phyloP scores from a whole-genome alignment of 2,113 vertebrate species.

The Leptocoma aspasia region DNA sequence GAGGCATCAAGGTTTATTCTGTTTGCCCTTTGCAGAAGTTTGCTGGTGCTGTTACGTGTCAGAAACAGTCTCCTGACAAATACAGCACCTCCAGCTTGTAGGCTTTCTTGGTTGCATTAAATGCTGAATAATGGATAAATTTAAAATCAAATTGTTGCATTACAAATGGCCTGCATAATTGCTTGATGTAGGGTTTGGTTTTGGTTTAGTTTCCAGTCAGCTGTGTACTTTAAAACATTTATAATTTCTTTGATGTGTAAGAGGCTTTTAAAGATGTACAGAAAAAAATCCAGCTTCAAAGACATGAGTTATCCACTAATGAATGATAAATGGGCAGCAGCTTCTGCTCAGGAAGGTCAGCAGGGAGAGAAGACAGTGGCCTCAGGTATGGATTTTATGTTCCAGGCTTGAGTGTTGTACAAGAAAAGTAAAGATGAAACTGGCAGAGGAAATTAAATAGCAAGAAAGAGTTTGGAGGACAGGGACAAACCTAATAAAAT shows the following conservation, averaged over 20 bases:
- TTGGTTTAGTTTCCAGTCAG: conserved; percentile 28
- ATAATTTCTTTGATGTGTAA: neutral
- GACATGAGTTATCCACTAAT: neutral
- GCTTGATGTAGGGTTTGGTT: neutral
- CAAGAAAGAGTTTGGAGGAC: neutral
- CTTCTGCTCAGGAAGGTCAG: neutral
- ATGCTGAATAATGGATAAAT: conserved; percentile 13
- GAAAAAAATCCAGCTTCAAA: neutral
- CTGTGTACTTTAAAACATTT: conserved; percentile 29
- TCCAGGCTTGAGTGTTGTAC: neutral
- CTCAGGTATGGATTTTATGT: neutral
- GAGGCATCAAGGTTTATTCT: neutral
- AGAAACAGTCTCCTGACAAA: neutral
- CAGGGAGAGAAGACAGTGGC: neutral
- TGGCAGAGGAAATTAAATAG: neutral
- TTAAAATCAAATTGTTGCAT: neutral
- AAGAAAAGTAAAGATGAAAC: neutral
- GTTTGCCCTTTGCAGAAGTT: neutral
- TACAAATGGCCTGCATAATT: conserved; percentile 8
- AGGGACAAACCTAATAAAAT: neutral
- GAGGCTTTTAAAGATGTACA: conserved; percentile 17
- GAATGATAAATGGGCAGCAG: neutral
- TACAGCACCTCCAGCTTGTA: neutral
- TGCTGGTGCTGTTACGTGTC: neutral
- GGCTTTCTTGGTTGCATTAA: conserved; percentile 3